Evolutionary conservation across 1,140 invertebrate genomes (phyloP).

Genomic region (Listronotus bonariensis): DNA sequence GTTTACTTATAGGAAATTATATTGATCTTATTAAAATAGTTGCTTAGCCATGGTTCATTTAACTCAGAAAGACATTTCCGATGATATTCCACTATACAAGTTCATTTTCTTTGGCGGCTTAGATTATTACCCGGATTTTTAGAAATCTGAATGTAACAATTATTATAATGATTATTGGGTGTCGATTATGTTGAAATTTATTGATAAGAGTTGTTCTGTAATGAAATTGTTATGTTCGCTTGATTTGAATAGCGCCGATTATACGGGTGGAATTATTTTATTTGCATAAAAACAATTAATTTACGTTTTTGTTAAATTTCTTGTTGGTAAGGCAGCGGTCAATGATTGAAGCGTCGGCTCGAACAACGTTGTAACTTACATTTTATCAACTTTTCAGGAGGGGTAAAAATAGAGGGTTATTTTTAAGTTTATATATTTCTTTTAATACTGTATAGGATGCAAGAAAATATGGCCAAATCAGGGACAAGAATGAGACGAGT

Average conservation of each 20-base stretch:
- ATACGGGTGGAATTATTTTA: background rate
- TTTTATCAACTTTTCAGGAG: too few species aligned
- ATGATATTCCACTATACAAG: background rate
- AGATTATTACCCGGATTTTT: conserved; percentile 17
- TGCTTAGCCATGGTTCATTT: conserved; percentile 12
- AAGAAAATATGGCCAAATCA: too few species aligned
- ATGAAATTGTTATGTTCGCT: conserved; percentile 7
- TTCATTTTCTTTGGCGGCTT: conserved; percentile 5
- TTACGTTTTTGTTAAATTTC: background rate
- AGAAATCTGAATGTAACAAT: conserved; percentile 2
- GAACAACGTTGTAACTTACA: too few species aligned
- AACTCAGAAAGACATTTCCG: conserved; percentile 15
- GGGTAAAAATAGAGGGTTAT: too few species aligned
- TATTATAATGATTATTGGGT: conserved; percentile 24
- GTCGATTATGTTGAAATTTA: conserved; percentile 9
- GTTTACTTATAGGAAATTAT: conserved; percentile 13
- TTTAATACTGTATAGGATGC: too few species aligned
- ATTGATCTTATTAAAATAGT: conserved; percentile 18
- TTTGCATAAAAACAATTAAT: too few species aligned
- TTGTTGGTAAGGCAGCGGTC: too few species aligned
- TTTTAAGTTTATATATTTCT: too few species aligned
- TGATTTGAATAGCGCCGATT: too few species aligned
- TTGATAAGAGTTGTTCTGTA: conserved; percentile 10
- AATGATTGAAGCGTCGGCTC: too few species aligned
- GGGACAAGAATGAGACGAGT: too few species aligned